Base-by-base conservation (phyloP, 2,113 vertebrate species). In the Ictalurus punctatus region DNA sequence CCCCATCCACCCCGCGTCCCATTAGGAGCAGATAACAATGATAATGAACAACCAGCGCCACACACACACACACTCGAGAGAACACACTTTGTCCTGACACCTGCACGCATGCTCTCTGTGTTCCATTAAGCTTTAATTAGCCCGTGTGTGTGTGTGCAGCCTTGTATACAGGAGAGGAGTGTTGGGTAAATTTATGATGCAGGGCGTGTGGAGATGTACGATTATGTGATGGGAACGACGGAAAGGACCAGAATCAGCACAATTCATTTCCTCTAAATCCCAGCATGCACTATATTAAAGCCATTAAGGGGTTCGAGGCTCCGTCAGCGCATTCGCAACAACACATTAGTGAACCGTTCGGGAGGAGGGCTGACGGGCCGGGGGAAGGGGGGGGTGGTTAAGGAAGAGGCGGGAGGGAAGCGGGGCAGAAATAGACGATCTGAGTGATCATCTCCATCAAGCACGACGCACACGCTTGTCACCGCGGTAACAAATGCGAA, bases 261-360 rank as follows among this genome's bases (percentile, higher is more conserved):
- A 96, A 94, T 96, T 96, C 27, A 90, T 93, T 90, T 91, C 91
- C 92, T 91, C 92, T 93, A 89, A 93, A 94, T 95, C 93, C 90
- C 92, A 92, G 93, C 88, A 67, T 90, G 93, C 88, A 92, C 92
- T 89, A 94, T 89, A 93, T 92, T 93, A 91, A 95, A 92, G 87
- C 88, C 95, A 93, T 94, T 95, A 92, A 91, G 92, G 91, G 92
- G 91, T 92, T 17, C 4, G 44, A 4, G 94, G 92, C 82, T 93
- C 93, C 90, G 95, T 97, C 97, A 97, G 96, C 96, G 92, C 59
- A 89, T 95, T 94, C 91, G 88, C 69, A 92, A 94, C 78, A 93
- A 90, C 93, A 93, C 95, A 96, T 95, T 92, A 91, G 83, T 93
- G 94, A 92, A 91, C 89, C 90, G 87, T 90, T 67, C 87, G 27